Base-by-base conservation (phyloP, 1,140 invertebrate genomes). In the Sweltsa coloradensis region DNA sequence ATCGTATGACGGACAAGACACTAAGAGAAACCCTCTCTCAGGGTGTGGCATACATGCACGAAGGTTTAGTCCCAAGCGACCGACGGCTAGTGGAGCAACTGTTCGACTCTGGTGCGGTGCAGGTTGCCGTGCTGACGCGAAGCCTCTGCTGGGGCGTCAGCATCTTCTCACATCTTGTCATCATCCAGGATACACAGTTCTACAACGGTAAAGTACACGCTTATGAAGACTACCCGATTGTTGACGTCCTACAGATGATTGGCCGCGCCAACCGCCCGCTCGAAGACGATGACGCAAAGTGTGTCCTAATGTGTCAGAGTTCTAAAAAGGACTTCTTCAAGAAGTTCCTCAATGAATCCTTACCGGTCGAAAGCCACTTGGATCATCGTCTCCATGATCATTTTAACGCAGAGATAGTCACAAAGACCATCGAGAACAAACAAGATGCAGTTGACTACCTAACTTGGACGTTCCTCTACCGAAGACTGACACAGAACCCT, bases 381-480 rank as follows among this genome's bases (percentile, higher is more conserved):
- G 94, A 99, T 71, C 94, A 98, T 60, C 79, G 89, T 53, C 72
- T 99, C 3, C 96, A 99, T 65, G 96, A 99, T 72, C 97, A 99
- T 68, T 97, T 99, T 63, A 99, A 99, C 71, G 95, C 97, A 0
- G 97, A 99, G 70, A 96, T 99, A 44, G 95, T 99, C 0, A 99
- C 96, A 1, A 97, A 98, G 70, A 99, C 95, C 0, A 96, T 99
- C 61, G 96, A 99, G 66, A 99, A 99, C 69, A 99, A 99, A 67
- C 97, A 99, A 64, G 97, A 99, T 66, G 94, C 95, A 0, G 95
- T 99, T 1, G 97, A 99, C 70, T 99, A 99, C 60, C 70, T 99
- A 2, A 99, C 97, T 0, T 99, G 97, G 96, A 99, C 95, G 1
- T 97, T 99, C 70, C 67, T 99, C 0, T 99, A 99, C 61, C 73